These are phyloP conservation scores for Garrulus glandarius DNA, from an alignment of 2,797 vertebrate species.

Conservation along the genomic window DNA sequence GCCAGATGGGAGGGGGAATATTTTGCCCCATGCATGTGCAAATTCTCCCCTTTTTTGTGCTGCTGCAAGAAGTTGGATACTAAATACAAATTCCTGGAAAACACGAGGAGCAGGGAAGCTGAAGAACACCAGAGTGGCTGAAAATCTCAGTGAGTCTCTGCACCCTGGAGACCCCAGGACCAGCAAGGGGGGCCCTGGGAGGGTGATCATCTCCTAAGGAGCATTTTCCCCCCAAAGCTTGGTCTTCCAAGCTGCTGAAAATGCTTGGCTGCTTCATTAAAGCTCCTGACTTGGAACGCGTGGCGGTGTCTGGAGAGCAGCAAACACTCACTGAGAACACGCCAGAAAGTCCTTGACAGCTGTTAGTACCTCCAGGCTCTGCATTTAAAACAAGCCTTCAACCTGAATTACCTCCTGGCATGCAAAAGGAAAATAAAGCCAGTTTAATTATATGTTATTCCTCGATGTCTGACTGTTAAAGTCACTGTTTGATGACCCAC, in stretches of 20 bases:
- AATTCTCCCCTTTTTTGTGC: background rate
- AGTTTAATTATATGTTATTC: background rate
- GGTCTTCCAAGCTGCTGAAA: background rate
- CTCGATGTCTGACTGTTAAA: background rate
- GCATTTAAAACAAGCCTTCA: background rate
- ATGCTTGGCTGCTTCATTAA: background rate
- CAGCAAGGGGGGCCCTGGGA: background rate
- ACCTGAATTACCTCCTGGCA: background rate
- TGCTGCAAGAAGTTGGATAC: background rate
- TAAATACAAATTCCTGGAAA: background rate
- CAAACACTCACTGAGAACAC: background rate
- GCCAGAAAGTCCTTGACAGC: background rate
- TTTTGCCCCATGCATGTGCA: rapidly evolving
- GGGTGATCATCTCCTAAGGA: background rate
- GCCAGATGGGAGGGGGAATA: rapidly evolving
- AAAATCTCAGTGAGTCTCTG: background rate
- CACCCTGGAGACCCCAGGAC: background rate
- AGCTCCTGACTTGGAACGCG: background rate
- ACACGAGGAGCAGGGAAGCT: background rate
- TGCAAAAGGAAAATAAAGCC: background rate
- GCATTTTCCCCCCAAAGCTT: background rate
- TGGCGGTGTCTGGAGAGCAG: background rate
- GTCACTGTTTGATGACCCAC: background rate
- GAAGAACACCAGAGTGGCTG: background rate
- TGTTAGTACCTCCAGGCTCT: background rate